Conservation (phyloP, 1,140 invertebrate genomes). For the Calephelis virginiensis region DNA sequence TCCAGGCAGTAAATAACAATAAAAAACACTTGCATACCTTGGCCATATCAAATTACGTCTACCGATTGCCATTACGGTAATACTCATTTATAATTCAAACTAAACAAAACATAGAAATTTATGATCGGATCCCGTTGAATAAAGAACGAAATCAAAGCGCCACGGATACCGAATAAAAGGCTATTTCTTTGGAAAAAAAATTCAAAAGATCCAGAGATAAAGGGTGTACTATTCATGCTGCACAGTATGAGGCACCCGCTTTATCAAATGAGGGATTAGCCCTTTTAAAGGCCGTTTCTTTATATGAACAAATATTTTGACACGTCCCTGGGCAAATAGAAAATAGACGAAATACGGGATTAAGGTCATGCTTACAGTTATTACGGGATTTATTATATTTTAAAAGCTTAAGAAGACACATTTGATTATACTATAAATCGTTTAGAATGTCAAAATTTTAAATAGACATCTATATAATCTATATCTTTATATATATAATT, state of each 20-base stretch:
- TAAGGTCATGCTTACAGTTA: constrained; percentile 37
- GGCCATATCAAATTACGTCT: constrained; percentile 72
- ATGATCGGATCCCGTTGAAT: constrained; percentile 70
- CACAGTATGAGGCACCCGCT: constrained; percentile 66
- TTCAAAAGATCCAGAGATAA: constrained; percentile 68
- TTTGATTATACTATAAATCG: background rate
- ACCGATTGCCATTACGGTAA: constrained; percentile 74
- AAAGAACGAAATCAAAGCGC: constrained; percentile 73
- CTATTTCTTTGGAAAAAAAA: constrained; percentile 58
- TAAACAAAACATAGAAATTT: constrained; percentile 72
- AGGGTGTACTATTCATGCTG: constrained; percentile 63
- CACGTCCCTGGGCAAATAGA: constrained; percentile 59
- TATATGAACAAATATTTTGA: constrained; percentile 71
- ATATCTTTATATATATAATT: too few relatives aligned
- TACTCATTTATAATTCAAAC: constrained; percentile 73
- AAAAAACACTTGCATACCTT: constrained; percentile 53
- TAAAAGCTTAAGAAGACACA: background rate
- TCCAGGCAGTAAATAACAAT: constrained; percentile 46
- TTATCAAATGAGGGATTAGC: constrained; percentile 74
- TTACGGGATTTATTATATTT: background rate
- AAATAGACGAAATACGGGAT: constrained; percentile 50
- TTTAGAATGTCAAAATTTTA: background rate
- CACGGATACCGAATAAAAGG: constrained; percentile 60
- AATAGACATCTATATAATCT: too few relatives aligned
- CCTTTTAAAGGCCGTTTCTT: constrained; percentile 50